Conservation (phyloP, 2,888 invertebrate species). For the Entomobrya proxima region DNA sequence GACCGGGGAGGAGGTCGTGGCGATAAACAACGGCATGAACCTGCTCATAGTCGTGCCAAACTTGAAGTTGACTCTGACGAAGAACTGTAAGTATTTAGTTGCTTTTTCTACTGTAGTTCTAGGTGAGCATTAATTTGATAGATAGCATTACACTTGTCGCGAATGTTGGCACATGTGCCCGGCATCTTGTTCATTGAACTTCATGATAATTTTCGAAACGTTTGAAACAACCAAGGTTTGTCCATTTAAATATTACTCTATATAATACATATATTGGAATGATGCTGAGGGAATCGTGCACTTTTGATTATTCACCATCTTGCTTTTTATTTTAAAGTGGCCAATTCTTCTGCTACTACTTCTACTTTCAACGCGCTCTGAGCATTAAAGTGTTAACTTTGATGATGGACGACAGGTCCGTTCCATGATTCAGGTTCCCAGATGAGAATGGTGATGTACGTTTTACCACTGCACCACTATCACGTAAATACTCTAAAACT, state of each 20-base stretch:
- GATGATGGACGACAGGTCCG: neutral
- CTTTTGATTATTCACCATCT: neutral
- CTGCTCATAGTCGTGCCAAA: slow-evolving; percentile 22
- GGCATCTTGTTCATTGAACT: too few species aligned
- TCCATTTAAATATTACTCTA: neutral
- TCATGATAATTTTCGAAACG: neutral
- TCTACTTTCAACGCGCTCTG: neutral
- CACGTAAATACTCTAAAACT: neutral
- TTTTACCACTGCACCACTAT: neutral
- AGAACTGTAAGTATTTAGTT: slow-evolving; percentile 68
- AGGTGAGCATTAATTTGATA: too few species aligned
- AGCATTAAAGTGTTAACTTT: neutral
- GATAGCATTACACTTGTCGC: too few species aligned
- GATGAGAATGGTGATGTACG: neutral
- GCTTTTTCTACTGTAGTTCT: slow-evolving; percentile 1
- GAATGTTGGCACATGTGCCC: too few species aligned
- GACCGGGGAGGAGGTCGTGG: slow-evolving; percentile 74
- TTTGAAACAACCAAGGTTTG: neutral
- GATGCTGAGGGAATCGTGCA: neutral
- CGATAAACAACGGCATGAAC: neutral
- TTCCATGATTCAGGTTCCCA: neutral
- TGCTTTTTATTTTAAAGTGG: neutral
- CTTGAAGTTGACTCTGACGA: slow-evolving; percentile 67
- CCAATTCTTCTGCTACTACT: neutral
- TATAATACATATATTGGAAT: neutral